Conservation (phyloP, 1,140 invertebrate species). For the Cotesia glomerata region DNA sequence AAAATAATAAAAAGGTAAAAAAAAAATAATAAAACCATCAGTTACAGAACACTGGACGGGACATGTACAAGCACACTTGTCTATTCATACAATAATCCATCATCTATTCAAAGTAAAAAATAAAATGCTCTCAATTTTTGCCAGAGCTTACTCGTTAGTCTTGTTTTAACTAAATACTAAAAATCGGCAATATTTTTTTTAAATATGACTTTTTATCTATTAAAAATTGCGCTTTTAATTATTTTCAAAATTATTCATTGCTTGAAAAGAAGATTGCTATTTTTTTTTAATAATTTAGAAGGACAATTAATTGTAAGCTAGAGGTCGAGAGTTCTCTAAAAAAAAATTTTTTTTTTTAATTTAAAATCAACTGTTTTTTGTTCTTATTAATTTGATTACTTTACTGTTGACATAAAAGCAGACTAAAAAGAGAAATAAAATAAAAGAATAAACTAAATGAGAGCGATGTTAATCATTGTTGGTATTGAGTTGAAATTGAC, state of each 20-base stretch:
- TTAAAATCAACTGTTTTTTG: neutral
- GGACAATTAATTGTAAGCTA: no score
- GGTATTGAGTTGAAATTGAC: neutral
- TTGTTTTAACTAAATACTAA: neutral
- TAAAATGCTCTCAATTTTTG: neutral
- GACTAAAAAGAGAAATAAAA: neutral
- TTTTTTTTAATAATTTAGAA: no score
- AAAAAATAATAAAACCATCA: constrained; percentile 7
- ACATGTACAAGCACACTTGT: constrained; percentile 5
- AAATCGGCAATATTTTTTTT: neutral
- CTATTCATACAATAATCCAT: constrained; percentile 13
- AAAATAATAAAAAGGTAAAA: neutral
- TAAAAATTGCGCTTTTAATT: no score
- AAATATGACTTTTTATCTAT: no score
- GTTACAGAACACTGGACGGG: constrained; percentile 6
- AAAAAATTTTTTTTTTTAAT: no score
- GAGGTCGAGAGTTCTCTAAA: no score
- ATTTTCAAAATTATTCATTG: no score
- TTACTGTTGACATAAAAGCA: no score
- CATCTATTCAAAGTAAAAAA: neutral
- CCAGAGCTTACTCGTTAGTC: neutral
- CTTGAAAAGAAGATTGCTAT: no score
- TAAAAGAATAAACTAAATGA: constrained; percentile 9
- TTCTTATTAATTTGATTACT: neutral
- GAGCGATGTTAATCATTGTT: constrained; percentile 1